Evolutionary conservation across 2,113 vertebrate genomes (phyloP), one percentile per base, ranked within the genome.

Genomic region (Nycticryphes semicollaris): DNA sequence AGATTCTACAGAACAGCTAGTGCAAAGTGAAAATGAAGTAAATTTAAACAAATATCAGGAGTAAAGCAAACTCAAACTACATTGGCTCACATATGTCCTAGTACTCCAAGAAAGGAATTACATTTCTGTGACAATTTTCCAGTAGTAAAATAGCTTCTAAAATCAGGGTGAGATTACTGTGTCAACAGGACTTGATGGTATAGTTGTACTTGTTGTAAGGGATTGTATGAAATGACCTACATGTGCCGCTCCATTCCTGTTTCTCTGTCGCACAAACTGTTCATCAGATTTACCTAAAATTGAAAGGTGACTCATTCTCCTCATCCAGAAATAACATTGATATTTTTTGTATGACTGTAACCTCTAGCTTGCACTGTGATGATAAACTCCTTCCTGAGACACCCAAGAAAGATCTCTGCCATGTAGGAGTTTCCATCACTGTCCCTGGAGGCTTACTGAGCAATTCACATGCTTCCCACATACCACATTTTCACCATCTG

Each of bases 401-500:
- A 84, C 50, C 41, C 72, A 54, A 59, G 51, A 88, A 96, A 92
- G 79, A 72, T 86, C 50, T 94, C 76, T 63, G 24, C 73, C 83
- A 80, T 0, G 83, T 94, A 92, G 94, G 91, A 96, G 94, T 96
- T 93, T 73, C 80, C 83, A 92, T 70, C 72, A 22, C 93, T 4
- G 7, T 74, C 95, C 76, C 68, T 81, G 80, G 79, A 92, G 86
- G 68, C 90, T 96, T 90, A 92, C 83, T 92, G 93, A 95, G 95
- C 90, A 92, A 83, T 90, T 97, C 79, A 17, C 63, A 93, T 74
- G 69, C 93, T 89, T 92, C 95, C 86, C 90, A 96, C 91, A 2
- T 86, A 90, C 86, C 93, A 92, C 47, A 86, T 93, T 94, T 77
- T 63, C 68, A 95, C 94, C 93, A 92, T 88, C 94, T 96, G 93